Base-by-base conservation (phyloP, 53 echinoderm and acorn worm species). In the Stichopus horrens region DNA sequence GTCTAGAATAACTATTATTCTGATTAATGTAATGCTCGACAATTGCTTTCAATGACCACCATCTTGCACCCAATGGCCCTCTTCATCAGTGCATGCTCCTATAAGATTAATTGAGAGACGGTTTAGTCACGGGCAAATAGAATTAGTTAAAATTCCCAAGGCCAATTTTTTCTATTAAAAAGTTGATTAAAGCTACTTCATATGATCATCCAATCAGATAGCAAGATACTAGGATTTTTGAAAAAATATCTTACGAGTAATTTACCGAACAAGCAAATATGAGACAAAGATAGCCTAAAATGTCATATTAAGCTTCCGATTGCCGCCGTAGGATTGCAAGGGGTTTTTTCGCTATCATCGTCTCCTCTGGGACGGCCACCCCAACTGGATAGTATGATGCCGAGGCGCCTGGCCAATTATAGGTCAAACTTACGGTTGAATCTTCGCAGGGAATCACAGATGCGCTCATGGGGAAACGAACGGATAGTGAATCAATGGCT, bases 61-160 rank as follows among this genome's bases (percentile, higher is more conserved):
- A 57, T n/a, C 56, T 55, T 54, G 14, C 18, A 18, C 19, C 16
- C 71, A 71, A 18, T 71, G 18, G 19, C 19, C 14, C 71, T 7
- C 71, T 71, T 71, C 19, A 23, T 81, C 58, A 21, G 9, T 57
- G n/a, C 76, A 2, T 53, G 58, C 21, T 81, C 56, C 81, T 81
- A 81, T 55, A 81, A 55, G 81, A 81, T 81, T 81, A 81, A 81
- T 81, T 54, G 81, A 81, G 81, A 81, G 81, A 81, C 81, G 58
- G 55, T 81, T 81, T 81, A 56, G 81, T 81, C 81, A 81, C 81
- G 81, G 81, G 81, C 81, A 81, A 81, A 81, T 81, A 81, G 56
- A 81, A 81, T 81, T 81, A 81, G 81, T 81, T 81, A 81, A 81
- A 81, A 81, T 81, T 81, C 81, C 81, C 81, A 81, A 81, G 81